Percentiles rank a stretch among this genome's conserved stretches.
These are phyloP conservation scores for Cydia fagiglandana DNA, from an alignment of 1,140 invertebrate species.

Conservation along the genomic window DNA sequence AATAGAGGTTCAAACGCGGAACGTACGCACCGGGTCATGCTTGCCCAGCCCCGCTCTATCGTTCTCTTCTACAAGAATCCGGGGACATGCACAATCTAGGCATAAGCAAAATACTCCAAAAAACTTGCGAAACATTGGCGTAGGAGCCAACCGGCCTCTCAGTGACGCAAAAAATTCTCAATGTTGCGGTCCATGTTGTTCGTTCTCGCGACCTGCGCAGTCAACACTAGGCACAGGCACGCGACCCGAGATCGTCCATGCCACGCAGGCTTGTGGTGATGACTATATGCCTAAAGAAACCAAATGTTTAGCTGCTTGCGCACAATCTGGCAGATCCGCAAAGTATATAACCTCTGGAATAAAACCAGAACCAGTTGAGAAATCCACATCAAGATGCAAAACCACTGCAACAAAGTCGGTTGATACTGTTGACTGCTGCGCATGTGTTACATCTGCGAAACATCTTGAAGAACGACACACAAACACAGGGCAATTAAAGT, in stretches of 20 bases:
- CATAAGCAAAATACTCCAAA: not conserved
- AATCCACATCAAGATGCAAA: not conserved
- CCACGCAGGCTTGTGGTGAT: too few relatives aligned
- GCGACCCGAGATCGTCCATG: not conserved
- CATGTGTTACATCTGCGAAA: not conserved
- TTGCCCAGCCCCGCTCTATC: constrained; percentile 2
- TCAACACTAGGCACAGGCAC: not conserved
- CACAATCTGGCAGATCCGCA: not conserved
- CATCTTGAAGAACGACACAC: not conserved
- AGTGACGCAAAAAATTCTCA: not conserved
- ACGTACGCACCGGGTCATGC: not conserved
- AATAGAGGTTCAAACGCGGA: not conserved
- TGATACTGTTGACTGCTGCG: not conserved
- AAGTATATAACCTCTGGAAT: not conserved
- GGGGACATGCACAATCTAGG: not conserved
- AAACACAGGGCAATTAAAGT: not conserved
- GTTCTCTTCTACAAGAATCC: not conserved
- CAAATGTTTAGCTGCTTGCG: not conserved
- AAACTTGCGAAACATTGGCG: not conserved
- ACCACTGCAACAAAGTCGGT: not conserved
- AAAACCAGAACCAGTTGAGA: not conserved
- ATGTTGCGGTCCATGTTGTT: not conserved
- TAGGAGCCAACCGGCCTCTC: not conserved
- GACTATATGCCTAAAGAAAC: not conserved
- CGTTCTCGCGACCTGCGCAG: not conserved